A percentile compares a stretch with the other conserved stretches of the same genome.
These are phyloP conservation scores for Phasianus colchicus DNA, from an alignment of 2,113 vertebrate species.

Conservation along the genomic window DNA sequence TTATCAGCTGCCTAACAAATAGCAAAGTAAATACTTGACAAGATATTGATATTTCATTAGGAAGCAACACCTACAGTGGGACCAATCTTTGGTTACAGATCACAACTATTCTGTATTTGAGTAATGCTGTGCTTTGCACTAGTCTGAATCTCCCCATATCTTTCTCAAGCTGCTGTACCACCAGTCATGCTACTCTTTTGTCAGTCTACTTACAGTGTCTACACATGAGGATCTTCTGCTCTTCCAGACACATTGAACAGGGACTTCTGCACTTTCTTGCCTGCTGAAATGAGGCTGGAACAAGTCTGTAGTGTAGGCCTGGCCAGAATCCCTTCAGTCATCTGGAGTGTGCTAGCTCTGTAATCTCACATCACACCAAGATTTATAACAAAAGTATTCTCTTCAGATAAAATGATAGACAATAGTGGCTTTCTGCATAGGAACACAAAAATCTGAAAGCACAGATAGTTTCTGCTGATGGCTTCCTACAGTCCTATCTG, in stretches of 20 bases:
- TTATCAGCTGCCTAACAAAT: background rate
- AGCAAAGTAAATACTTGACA: background rate
- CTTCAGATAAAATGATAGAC: constrained; percentile 15
- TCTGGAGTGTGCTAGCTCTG: constrained; percentile 40
- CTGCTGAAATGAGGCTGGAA: constrained; percentile 7
- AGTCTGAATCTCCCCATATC: background rate
- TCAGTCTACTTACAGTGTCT: background rate
- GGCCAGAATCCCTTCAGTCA: constrained; percentile 27
- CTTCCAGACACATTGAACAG: background rate
- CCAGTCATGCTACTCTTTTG: background rate
- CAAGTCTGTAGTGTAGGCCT: background rate
- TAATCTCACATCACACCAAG: background rate
- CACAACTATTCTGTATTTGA: background rate
- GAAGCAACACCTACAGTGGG: background rate
- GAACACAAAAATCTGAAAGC: constrained; percentile 24
- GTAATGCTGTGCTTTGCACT: background rate
- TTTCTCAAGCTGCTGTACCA: background rate
- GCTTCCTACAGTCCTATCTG: constrained; percentile 45
- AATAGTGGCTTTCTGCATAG: constrained; percentile 21
- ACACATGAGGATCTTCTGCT: constrained; percentile 4
- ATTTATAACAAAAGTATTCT: constrained; percentile 38
- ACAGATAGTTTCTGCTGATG: constrained; percentile 46
- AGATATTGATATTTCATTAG: background rate
- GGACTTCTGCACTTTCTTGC: background rate
- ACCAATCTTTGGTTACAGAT: background rate